phyloP scores from a whole-genome alignment of 2,888 invertebrate species.

The Hoplodrina blanda region DNA sequence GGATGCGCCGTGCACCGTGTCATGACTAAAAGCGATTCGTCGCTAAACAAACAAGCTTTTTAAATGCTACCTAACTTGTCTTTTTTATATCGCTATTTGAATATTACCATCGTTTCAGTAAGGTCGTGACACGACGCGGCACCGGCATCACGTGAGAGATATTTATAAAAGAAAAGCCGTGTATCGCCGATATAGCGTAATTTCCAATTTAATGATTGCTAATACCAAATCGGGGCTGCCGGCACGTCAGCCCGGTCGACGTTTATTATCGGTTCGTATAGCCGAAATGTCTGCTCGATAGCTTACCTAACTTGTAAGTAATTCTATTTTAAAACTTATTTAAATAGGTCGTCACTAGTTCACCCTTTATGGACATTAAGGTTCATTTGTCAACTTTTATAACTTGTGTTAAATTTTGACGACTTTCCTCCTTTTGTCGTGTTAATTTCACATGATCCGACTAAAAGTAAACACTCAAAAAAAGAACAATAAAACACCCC shows the following conservation, averaged over 20 bases:
- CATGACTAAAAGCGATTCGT: conserved; percentile 89
- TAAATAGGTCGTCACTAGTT: conserved; percentile 49
- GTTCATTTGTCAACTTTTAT: conserved; percentile 16
- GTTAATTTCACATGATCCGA: conserved; percentile 72
- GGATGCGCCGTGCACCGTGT: conserved; percentile 84
- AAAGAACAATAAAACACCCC: conserved; percentile 83
- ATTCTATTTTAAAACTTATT: conserved; percentile 63
- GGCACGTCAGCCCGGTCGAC: conserved; percentile 83
- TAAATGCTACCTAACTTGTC: conserved; percentile 91
- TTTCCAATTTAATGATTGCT: conserved; percentile 91
- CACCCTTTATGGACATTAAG: conserved; percentile 29
- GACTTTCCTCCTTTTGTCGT: conserved; percentile 61
- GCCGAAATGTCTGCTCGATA: conserved; percentile 70
- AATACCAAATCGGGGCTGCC: conserved; percentile 86
- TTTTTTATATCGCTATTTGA: conserved; percentile 91
- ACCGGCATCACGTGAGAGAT: conserved; percentile 89
- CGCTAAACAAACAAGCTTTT: conserved; percentile 90
- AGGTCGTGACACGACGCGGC: conserved; percentile 89
- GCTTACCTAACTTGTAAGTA: conserved; percentile 65
- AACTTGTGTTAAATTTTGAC: conserved; percentile 18
- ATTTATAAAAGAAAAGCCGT: conserved; percentile 90
- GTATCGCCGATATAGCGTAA: conserved; percentile 89
- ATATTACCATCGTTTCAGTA: conserved; percentile 88
- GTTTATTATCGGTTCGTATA: conserved; percentile 77
- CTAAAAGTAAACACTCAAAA: conserved; percentile 78